phyloP scores from a whole-genome alignment of 2,113 vertebrate species.

The Scartelaos histophorus region DNA sequence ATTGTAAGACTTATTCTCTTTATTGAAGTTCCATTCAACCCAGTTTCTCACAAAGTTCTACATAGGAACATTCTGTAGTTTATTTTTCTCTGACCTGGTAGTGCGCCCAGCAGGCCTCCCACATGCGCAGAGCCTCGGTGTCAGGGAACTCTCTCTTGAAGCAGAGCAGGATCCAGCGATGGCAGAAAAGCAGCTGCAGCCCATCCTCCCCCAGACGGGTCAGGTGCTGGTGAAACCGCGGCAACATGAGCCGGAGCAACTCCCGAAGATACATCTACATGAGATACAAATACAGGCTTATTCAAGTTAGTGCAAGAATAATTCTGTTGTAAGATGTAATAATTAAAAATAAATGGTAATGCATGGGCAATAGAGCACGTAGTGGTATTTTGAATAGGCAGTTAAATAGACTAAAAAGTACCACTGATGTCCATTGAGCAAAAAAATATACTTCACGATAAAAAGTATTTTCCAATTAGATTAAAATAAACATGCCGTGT shows the following conservation, averaged over 20 bases:
- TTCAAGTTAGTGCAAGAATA: background rate
- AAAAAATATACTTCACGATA: no score
- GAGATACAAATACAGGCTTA: background rate
- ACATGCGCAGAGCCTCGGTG: slow-evolving; percentile 91
- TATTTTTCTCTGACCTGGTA: slow-evolving; percentile 83
- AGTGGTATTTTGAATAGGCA: no score
- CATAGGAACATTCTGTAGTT: slow-evolving; percentile 16
- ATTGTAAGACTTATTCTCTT: background rate
- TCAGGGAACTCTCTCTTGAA: slow-evolving; percentile 97
- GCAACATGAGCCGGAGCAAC: slow-evolving; percentile 88
- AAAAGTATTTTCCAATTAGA: no score
- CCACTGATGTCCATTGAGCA: no score
- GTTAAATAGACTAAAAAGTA: no score
- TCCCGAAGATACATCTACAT: slow-evolving; percentile 91
- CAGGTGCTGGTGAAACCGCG: slow-evolving; percentile 90
- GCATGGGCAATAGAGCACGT: no score
- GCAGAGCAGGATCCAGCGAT: slow-evolving; percentile 98
- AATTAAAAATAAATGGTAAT: no score
- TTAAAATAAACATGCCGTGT: no score
- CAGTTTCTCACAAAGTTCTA: background rate
- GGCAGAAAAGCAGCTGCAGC: slow-evolving; percentile 96
- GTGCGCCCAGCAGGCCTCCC: slow-evolving; percentile 99
- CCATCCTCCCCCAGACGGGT: slow-evolving; percentile 89
- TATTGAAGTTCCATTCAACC: background rate
- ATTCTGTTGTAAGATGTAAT: no score